These are phyloP conservation scores for Nomada ruficornis DNA, from an alignment of 2,888 invertebrate genomes.

Conservation along the genomic window DNA sequence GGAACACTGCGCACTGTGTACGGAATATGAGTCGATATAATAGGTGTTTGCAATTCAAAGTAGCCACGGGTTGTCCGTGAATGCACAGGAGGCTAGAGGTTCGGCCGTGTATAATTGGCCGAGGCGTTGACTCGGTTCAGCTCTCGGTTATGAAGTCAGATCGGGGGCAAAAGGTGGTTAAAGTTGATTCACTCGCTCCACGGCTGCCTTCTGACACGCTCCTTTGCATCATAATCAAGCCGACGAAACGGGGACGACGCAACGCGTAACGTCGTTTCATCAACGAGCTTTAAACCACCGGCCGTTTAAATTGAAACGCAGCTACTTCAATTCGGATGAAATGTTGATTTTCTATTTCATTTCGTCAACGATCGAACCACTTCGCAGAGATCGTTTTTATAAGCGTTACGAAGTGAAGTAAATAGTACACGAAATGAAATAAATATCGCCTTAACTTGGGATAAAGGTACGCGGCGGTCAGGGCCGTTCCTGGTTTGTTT, in stretches of 20 bases:
- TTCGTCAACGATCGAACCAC: no score
- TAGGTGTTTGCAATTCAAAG: slow-evolving; percentile 35
- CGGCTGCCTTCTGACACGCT: slow-evolving; percentile 43
- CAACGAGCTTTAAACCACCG: not conserved
- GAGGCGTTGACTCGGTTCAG: slow-evolving; percentile 62
- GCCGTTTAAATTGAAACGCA: not conserved
- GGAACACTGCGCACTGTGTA: not conserved
- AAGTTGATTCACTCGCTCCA: slow-evolving; percentile 52
- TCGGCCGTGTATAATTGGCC: slow-evolving; percentile 70
- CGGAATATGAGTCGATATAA: not conserved
- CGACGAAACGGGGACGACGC: slow-evolving; percentile 28
- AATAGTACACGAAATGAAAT: no score
- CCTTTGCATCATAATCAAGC: slow-evolving; percentile 39
- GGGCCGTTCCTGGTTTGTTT: no score
- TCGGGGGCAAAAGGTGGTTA: slow-evolving; percentile 61
- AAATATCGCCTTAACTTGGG: no score
- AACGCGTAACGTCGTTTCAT: not conserved
- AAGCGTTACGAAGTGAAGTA: no score
- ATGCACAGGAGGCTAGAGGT: slow-evolving; percentile 44
- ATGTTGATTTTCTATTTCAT: not conserved
- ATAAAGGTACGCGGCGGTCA: no score
- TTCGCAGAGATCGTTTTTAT: no score
- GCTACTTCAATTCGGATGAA: not conserved
- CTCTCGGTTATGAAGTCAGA: slow-evolving; percentile 53
- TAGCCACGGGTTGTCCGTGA: slow-evolving; percentile 14